Evolutionary conservation across 1,140 invertebrate species (phyloP), one percentile per base, ranked within the genome.

Genomic region (Halictus rubicundus): DNA sequence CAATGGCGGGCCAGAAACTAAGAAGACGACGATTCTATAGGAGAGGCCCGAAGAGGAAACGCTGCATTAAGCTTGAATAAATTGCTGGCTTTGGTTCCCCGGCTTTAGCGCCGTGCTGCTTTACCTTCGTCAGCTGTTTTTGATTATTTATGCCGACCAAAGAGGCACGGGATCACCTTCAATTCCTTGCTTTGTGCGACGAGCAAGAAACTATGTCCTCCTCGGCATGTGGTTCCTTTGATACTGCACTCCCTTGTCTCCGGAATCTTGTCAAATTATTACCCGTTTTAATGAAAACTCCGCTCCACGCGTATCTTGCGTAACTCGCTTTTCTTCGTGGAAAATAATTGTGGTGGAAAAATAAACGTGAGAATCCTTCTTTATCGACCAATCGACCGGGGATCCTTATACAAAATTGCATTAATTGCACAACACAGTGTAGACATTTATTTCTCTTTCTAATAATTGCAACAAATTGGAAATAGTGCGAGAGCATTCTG

Each of bases 41-140:
- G 39, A 49, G 10, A 23, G 37, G 12, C 8, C 10, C n/a, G 23
- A 66, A 46, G 49, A 27, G 9, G 64, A n/a, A 42, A 9, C 23
- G 39, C 12, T 16, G 21, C 12, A 60, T 68, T 60, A 10, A 68
- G 27, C 23, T 23, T 32, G 65, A 76, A 76, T 69, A 60, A 69
- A 68, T 76, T 68, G 54, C 21, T 27, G 54, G 21, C 25, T 0
- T 37, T 9, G 14, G 21, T 57, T 60, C 5, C 25, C 25, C 1
- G 14, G 21, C 10, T 42, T n/a, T 23, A 16, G 2, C 37, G 73
- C 27, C 49, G 57, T 16, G 39, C 32, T 59, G 64, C 64, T 59
- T 76, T 59, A 25, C 14, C 64, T 59, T 68, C 64, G 64, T 76
- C 73, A 76, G 64, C 73, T 37, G 73, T 68, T 76, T 68, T 68